These are phyloP conservation scores for Bagarius yarrelli DNA, from an alignment of 2,113 vertebrate species.

Conservation along the genomic window DNA sequence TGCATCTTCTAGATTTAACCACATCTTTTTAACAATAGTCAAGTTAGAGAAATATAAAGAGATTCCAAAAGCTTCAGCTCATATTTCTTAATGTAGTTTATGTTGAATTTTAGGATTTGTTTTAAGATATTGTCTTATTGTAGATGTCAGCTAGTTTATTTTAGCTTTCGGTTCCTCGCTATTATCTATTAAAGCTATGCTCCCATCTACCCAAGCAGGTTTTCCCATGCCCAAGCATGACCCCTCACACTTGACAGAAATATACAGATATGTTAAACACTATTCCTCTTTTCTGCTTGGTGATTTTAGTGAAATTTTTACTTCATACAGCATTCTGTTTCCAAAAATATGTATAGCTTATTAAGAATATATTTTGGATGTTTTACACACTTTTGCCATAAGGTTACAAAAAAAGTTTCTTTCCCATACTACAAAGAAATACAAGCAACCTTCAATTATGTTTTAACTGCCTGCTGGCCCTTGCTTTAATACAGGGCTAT, in stretches of 20 bases:
- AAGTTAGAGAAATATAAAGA: not conserved
- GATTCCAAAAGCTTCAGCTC: not conserved
- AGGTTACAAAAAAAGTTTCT: not conserved
- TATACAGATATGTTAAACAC: not conserved
- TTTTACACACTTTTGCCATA: not conserved
- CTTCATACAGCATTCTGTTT: not conserved
- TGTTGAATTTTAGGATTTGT: not conserved
- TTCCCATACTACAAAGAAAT: not conserved
- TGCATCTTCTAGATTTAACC: not conserved
- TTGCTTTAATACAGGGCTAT: not conserved
- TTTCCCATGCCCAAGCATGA: not conserved
- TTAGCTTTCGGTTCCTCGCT: not conserved
- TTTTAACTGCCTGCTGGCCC: not conserved
- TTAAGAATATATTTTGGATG: not conserved
- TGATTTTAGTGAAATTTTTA: not conserved
- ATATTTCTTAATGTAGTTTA: not conserved
- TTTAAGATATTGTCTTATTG: not conserved
- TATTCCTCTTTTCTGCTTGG: not conserved
- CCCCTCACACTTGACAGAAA: not conserved
- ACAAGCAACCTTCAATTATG: not conserved
- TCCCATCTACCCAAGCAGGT: not conserved
- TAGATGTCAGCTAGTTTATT: not conserved
- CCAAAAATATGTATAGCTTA: not conserved
- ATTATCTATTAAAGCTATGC: not conserved
- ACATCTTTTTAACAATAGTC: not conserved